Conservation (phyloP, 2,888 invertebrate species). For the Linyphia triangularis region DNA sequence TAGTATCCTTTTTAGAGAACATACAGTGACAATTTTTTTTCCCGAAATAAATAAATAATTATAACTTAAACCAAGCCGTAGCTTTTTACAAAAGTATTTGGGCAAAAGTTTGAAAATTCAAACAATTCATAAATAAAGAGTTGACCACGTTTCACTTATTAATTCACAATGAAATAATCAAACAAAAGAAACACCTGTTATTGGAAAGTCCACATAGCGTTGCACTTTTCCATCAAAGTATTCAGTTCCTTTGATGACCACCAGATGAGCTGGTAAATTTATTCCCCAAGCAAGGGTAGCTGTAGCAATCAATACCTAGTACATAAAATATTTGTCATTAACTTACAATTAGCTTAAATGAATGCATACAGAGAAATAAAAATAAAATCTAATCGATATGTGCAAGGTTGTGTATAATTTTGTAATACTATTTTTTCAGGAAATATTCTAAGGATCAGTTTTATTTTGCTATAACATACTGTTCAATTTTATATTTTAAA, state of each 20-base stretch:
- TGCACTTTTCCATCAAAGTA: slow-evolving; percentile 98
- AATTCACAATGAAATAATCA: too few species aligned
- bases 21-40: neutral
- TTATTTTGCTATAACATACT: neutral
- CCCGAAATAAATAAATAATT: neutral
- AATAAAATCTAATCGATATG: neutral
- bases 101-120: too few species aligned
- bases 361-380: neutral
- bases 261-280: slow-evolving; percentile 98
- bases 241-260: slow-evolving; percentile 99
- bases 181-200: slow-evolving; percentile 84
- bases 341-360: neutral
- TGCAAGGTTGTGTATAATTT: neutral
- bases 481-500: neutral
- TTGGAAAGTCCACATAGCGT: slow-evolving; percentile 99
- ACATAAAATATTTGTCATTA: slow-evolving; percentile 55
- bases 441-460: neutral
- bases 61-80: too few species aligned
- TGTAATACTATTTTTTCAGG: neutral
- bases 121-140: too few species aligned
- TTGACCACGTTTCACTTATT: too few species aligned
- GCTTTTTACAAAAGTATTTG: too few species aligned
- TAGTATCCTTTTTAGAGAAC: neutral
- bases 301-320: slow-evolving; percentile 93
- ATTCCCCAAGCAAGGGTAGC: slow-evolving; percentile 99